Conservation (phyloP, 2,113 vertebrate species). For the Forbesichthys agassizii region DNA sequence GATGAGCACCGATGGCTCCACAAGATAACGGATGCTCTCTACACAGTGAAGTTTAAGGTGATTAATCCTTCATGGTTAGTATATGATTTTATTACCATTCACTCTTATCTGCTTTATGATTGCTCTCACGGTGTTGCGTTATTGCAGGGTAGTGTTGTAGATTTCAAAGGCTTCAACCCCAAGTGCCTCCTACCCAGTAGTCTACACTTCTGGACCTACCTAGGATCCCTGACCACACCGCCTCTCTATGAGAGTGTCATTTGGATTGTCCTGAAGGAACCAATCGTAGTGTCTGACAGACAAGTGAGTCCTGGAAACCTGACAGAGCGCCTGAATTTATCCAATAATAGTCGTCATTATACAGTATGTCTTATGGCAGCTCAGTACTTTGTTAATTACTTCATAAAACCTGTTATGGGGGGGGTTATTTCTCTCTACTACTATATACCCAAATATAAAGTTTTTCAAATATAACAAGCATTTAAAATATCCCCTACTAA, state of each 20-base stretch:
- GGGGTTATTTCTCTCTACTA: too few species aligned
- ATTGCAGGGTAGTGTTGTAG: slow-evolving; percentile 82
- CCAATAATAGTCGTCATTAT: too few species aligned
- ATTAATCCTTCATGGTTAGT: background rate
- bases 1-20: slow-evolving; percentile 86
- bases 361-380: too few species aligned
- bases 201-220: slow-evolving; percentile 93
- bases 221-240: slow-evolving; percentile 92
- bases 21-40: slow-evolving; percentile 89
- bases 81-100: background rate
- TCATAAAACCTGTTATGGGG: too few species aligned
- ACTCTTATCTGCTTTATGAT: background rate
- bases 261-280: slow-evolving; percentile 91
- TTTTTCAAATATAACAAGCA: too few species aligned
- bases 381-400: too few species aligned
- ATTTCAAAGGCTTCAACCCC: slow-evolving; percentile 91
- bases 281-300: slow-evolving; percentile 87
- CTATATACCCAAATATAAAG: too few species aligned
- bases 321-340: too few species aligned
- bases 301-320: slow-evolving; percentile 80
- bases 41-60: slow-evolving; percentile 96
- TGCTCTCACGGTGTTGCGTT: background rate
- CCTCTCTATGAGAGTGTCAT: slow-evolving; percentile 91
- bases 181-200: slow-evolving; percentile 89
- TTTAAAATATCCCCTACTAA: too few species aligned